Base-by-base conservation (phyloP, 2,113 vertebrate genomes). In the Halichoerus grypus region DNA sequence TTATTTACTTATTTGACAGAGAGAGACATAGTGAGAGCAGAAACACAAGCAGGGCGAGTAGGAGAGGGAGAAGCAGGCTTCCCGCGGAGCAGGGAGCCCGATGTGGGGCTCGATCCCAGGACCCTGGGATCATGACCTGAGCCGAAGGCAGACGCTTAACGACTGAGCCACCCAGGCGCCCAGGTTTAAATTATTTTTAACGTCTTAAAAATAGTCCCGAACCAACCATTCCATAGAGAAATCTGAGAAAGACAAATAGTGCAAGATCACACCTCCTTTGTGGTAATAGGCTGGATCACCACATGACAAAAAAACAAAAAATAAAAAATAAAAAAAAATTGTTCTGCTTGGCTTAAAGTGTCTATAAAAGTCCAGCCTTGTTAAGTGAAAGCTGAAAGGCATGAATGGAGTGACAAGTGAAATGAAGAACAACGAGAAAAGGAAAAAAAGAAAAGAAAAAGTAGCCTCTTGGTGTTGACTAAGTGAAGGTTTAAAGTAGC, bases 391-490 rank as follows among this genome's bases (percentile, higher is more conserved):
- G 39, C 55, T 36, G 26, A 49, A 55, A 46, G 39, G 1, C 31
- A 8, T 42, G 26, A 88, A 69, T 31, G 6, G 9, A 51, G 1
- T 55, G 39, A 51, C 21, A 63, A 46, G 28, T 79, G 24, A 80
- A 63, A 77, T 22, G 61, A 31, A 59, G 14, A 84, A 65, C 1
- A 61, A 83, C 0, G 26, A 74, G 46, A 9, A 55, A 65, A 69
- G 3, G 10, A 84, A 26, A 51, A 57, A 8, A 9, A 65, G 26
- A 51, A 42, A 24, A 28, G 36, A 22, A 42, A 28, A 4, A 2
- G 0, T 16, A 12, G 3, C 1, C 4, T 13, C 12, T 3, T 42
- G 39, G 0, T 51, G 9, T 12, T 59, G 26, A 80, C 5, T 42
- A n/a, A 79, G 39, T 31, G 69, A 84, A 42, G 15, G 24, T 31